Conservation (phyloP, 2,888 invertebrate genomes). For the Herminia tarsipennalis region DNA sequence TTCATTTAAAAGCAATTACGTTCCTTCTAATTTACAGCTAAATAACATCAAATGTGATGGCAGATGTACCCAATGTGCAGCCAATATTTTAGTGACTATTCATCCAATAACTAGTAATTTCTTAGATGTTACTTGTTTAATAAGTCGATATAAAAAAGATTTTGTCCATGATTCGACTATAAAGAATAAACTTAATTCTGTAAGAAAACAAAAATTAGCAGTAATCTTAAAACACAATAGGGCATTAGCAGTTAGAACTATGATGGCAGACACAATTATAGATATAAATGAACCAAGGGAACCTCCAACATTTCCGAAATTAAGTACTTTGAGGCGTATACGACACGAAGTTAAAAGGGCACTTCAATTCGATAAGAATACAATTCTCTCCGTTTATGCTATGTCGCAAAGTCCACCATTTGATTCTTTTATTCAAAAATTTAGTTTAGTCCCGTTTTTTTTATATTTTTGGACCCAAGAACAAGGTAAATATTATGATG, state of each 20-base stretch:
- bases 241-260: slow-evolving; percentile 14
- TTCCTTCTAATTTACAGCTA: slow-evolving; percentile 13
- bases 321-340: slow-evolving; percentile 16
- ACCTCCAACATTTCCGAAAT: slow-evolving; percentile 21
- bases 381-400: slow-evolving; percentile 19
- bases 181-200: slow-evolving; percentile 17
- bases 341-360: slow-evolving; percentile 15
- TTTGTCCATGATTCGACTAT: slow-evolving; percentile 15
- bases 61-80: slow-evolving; percentile 21
- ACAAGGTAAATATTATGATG: slow-evolving; percentile 17
- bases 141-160: slow-evolving; percentile 18
- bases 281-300: slow-evolving; percentile 8
- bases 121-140: slow-evolving; percentile 12
- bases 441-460: slow-evolving; percentile 18
- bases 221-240: slow-evolving; percentile 12
- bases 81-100: slow-evolving; percentile 13
- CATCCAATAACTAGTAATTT: slow-evolving; percentile 16
- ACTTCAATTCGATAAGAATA: slow-evolving; percentile 19
- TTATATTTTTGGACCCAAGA: slow-evolving; percentile 22
- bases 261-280: slow-evolving; percentile 14
- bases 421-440: slow-evolving; percentile 17
- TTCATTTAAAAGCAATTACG: slow-evolving; percentile 20
- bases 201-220: slow-evolving; percentile 13
- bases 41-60: slow-evolving; percentile 16
- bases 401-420: too few species aligned